Base-by-base conservation (phyloP, 2,113 vertebrate species). In the Cochlearius cochlearius region DNA sequence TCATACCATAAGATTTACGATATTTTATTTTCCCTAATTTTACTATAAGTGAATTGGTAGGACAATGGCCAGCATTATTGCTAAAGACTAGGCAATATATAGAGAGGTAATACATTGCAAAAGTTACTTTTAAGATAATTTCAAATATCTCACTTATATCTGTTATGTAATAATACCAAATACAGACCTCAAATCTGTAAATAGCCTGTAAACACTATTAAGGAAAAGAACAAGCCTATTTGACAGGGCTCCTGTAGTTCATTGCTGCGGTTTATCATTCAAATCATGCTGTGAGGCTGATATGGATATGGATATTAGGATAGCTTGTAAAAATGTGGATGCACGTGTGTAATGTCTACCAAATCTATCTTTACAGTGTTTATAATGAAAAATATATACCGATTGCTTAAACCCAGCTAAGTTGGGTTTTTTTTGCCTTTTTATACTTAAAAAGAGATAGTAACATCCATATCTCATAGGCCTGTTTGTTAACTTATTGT, bases 361-460 rank as follows among this genome's bases (percentile, higher is more conserved):
- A 49, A 79, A 72, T 72, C 8, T 5, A 20, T 47, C 8, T 83
- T 67, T 39, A 52, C 16, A 52, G 12, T 43, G 19, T 62, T 79
- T 82, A 29, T 45, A 45, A 79, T 29, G 13, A 71, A 55, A 73
- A 34, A 80, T 50, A 0, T 53, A 22, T 62, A 18, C 11, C 9
- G 81, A 3, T 58, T 62, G 15, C 43, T 85, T 47, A 53, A 94
- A 79, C 6, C 13, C 21, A 56, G 3, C 5, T 50, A 53, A 36
- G 4, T 15, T 49, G 8, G 6, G 1, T 0, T 0, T 3, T 41
- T 73, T 20, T 6, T 27, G 0, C 15, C 9, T 32, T 39, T 47
- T 38, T 10, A 4, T 20, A 10, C 74, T 76, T 68, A 30, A 50
- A 63, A 66, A 45, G 10, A 41, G 8, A 3, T 9, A 56, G 11